Percentiles rank a stretch among this genome's conserved stretches.
Evolutionary conservation across 2,797 vertebrate species (phyloP).

Genomic region (Lutjanus argentimaculatus): DNA sequence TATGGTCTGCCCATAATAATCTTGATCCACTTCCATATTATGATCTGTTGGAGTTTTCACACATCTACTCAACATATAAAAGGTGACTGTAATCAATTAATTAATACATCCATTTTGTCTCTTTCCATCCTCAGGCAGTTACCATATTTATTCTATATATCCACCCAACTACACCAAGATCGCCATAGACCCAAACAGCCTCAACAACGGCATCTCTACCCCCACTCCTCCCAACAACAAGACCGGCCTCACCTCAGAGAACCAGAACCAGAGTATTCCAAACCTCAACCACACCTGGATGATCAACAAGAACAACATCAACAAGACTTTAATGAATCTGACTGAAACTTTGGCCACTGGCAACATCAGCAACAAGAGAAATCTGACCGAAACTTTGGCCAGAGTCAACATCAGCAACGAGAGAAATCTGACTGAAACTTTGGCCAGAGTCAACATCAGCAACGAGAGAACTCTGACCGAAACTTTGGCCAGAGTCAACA

Average conservation of each 20-base stretch:
- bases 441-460: background rate
- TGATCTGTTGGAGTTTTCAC: background rate
- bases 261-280: slow-evolving; percentile 22
- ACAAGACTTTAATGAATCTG: background rate
- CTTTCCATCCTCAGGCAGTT: slow-evolving; percentile 43
- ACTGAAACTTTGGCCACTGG: background rate
- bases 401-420: background rate
- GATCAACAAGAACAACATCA: background rate
- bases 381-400: background rate
- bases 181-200: background rate
- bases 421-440: background rate
- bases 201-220: background rate
- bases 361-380: background rate
- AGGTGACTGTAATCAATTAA: background rate
- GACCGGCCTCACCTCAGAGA: background rate
- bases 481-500: no score
- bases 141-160: slow-evolving; percentile 55
- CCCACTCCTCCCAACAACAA: background rate
- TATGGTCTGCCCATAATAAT: background rate
- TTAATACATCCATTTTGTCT: background rate
- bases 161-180: slow-evolving; percentile 45
- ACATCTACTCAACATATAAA: background rate
- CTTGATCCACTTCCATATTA: background rate
- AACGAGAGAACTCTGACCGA: no score
- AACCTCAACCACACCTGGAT: background rate